Evolutionary conservation across 2,797 vertebrate genomes (phyloP).

Genomic region (Pseudochirops cupreus): DNA sequence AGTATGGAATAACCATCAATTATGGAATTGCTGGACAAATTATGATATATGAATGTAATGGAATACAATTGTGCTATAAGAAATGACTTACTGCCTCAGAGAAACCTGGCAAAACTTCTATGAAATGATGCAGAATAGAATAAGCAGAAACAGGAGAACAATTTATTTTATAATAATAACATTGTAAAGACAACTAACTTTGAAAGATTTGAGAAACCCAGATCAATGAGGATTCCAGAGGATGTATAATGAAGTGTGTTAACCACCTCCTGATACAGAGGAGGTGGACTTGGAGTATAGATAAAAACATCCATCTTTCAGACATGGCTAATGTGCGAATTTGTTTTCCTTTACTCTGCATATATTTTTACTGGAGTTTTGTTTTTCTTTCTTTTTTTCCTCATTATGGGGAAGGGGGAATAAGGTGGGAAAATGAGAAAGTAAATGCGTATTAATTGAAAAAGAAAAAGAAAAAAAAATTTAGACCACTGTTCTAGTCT

Average conservation of each 20-base stretch:
- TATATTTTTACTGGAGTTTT: not conserved
- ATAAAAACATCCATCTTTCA: not conserved
- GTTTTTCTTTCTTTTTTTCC: not conserved
- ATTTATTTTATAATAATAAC: not conserved
- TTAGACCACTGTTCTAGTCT: not conserved
- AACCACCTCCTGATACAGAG: not conserved
- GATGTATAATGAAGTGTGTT: not conserved
- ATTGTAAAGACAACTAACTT: not conserved
- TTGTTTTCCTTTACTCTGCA: not conserved
- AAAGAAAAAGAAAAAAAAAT: not conserved
- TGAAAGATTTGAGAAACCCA: not conserved
- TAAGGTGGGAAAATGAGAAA: not conserved
- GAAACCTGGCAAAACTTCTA: not conserved
- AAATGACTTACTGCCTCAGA: not conserved
- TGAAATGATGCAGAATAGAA: not conserved
- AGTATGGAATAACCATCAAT: not conserved
- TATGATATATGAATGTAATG: not conserved
- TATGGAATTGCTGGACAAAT: not conserved
- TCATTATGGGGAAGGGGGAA: not conserved
- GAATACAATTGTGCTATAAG: not conserved
- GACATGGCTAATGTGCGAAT: not conserved
- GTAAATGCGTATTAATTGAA: not conserved
- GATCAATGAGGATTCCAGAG: not conserved
- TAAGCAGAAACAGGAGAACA: not conserved
- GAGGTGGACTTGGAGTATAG: not conserved